Conservation (phyloP, 2,113 vertebrate species). For the Muntiacus muntjak region DNA sequence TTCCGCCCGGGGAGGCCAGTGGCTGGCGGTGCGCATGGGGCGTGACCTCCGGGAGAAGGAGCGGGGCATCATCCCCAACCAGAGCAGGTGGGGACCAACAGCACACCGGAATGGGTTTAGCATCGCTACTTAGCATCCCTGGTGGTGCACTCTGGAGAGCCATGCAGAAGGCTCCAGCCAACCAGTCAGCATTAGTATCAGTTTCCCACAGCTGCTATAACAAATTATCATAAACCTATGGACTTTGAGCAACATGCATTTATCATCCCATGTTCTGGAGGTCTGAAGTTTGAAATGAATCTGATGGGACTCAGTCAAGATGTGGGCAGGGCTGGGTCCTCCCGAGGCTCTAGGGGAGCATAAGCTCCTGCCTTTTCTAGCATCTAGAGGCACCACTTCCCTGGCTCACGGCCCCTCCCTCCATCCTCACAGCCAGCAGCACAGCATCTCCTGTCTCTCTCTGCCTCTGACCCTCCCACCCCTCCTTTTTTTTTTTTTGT, state of each 20-base stretch:
- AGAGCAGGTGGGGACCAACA: slow-evolving; percentile 79
- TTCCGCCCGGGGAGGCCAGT: slow-evolving; percentile 86
- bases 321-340: background rate
- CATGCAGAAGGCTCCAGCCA: accelerated
- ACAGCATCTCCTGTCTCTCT: background rate
- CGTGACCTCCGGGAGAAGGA: slow-evolving; percentile 91
- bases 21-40: slow-evolving; percentile 92
- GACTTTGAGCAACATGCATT: background rate
- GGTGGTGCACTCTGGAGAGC: background rate
- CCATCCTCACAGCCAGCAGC: background rate
- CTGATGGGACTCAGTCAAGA: background rate
- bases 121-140: accelerated
- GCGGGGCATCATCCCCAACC: slow-evolving; percentile 93
- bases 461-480: background rate
- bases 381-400: background rate
- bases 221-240: background rate
- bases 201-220: background rate
- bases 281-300: background rate
- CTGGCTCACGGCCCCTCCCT: background rate
- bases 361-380: accelerated
- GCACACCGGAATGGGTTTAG: accelerated
- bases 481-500: background rate
- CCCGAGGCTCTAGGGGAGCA: background rate
- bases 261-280: background rate
- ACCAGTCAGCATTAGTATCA: accelerated